Evolutionary conservation across 1,140 invertebrate species (phyloP).

Genomic region (Aporrectodea caliginosa): DNA sequence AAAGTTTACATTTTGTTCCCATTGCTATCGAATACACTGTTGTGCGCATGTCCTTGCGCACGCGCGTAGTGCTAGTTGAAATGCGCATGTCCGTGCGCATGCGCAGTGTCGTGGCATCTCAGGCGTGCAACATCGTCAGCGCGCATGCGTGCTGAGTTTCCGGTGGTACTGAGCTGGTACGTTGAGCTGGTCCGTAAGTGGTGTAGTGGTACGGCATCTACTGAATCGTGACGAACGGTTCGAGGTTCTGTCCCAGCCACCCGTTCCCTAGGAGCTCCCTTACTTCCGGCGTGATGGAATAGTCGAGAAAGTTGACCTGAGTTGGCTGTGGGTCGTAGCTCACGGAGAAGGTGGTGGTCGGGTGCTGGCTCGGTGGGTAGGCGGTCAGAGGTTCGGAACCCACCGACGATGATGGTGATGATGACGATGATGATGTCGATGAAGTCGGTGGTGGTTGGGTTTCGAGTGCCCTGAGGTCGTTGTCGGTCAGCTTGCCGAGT

Average conservation of each 20-base stretch:
- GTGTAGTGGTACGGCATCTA: too few species aligned
- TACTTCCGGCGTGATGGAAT: neutral
- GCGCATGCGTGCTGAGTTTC: too few species aligned
- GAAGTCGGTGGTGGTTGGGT: neutral
- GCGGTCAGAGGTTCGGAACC: neutral
- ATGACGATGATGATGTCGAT: neutral
- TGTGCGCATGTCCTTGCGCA: too few species aligned
- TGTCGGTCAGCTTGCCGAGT: constrained; percentile 60
- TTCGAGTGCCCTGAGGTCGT: constrained; percentile 15
- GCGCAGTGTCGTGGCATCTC: too few species aligned
- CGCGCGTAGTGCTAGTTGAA: too few species aligned
- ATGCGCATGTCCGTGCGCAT: too few species aligned
- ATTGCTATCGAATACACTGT: too few species aligned
- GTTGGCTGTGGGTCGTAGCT: neutral
- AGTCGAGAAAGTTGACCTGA: neutral
- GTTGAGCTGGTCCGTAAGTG: too few species aligned
- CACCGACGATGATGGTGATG: neutral
- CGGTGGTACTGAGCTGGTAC: too few species aligned
- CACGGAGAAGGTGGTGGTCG: neutral
- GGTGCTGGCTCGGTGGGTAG: neutral
- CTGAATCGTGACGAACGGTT: neutral
- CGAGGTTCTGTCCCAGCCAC: neutral
- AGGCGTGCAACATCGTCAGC: too few species aligned
- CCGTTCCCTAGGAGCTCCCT: neutral
- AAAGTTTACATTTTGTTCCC: too few species aligned